Percentiles rank a stretch among this genome's conserved stretches.
Conservation (phyloP, 2,113 vertebrate species). For the Peromyscus leucopus region DNA sequence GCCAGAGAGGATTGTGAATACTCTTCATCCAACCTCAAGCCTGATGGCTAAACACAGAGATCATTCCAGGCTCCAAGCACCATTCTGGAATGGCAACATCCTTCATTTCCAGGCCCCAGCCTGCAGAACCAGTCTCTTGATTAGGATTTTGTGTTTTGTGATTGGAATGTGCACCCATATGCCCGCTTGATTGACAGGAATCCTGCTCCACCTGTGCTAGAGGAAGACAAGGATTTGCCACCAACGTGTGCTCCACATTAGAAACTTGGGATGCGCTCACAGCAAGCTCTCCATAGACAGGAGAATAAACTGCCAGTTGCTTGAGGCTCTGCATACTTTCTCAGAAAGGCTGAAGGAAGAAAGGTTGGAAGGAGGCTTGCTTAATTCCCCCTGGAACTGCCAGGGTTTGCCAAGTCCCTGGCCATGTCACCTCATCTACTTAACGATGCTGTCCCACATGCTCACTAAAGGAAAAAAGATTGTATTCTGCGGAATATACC, state of each 20-base stretch:
- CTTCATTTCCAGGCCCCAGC: neutral
- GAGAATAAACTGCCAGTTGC: neutral
- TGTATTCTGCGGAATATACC: neutral
- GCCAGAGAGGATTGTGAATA: rapidly evolving
- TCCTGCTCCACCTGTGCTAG: rapidly evolving
- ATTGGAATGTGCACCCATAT: rapidly evolving
- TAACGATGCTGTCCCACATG: rapidly evolving
- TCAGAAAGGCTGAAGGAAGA: neutral
- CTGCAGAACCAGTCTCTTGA: neutral
- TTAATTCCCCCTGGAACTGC: neutral
- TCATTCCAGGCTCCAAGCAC: neutral
- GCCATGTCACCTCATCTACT: neutral
- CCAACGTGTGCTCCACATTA: rapidly evolving
- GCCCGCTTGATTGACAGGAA: too few relatives aligned
- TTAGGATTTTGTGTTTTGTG: rapidly evolving
- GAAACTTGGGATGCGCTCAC: rapidly evolving
- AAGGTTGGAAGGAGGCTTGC: neutral
- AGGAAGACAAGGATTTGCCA: rapidly evolving
- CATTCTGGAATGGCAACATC: neutral
- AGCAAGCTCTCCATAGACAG: rapidly evolving
- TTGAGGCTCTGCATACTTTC: rapidly evolving
- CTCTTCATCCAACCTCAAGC: too few relatives aligned
- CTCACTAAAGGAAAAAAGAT: neutral
- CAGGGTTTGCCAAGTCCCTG: neutral
- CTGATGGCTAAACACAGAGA: neutral